phyloP scores from a whole-genome alignment of 2,888 invertebrate species.

The Aelia acuminata region DNA sequence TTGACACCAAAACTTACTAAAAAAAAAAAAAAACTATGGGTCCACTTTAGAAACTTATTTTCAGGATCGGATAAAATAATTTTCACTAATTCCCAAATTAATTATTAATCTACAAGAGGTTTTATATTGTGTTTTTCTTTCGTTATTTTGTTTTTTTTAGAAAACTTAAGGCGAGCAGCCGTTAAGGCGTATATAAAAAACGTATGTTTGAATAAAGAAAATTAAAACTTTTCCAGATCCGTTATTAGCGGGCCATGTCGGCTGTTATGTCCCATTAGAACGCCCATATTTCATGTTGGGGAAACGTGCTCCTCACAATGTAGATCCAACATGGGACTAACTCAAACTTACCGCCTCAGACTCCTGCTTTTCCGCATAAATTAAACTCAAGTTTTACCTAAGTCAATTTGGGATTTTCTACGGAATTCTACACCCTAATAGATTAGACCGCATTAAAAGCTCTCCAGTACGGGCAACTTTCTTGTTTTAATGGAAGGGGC shows the following conservation, averaged over 20 bases:
- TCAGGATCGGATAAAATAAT: too few species aligned
- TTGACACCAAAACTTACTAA: too few species aligned
- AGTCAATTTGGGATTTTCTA: conserved; percentile 47
- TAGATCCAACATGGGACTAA: not conserved
- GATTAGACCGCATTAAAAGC: conserved; percentile 50
- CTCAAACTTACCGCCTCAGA: conserved; percentile 31
- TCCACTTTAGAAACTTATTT: too few species aligned
- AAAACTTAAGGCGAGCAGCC: not conserved
- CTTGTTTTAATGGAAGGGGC: conserved; percentile 33
- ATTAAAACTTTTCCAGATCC: conserved; percentile 20
- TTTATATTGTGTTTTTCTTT: too few species aligned
- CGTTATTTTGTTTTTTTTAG: too few species aligned
- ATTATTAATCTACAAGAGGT: too few species aligned
- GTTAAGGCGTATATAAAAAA: not conserved
- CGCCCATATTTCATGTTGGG: conserved; percentile 16
- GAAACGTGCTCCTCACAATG: conserved; percentile 17
- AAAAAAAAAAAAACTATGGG: too few species aligned
- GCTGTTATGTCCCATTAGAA: conserved; percentile 15
- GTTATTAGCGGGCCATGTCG: conserved; percentile 16
- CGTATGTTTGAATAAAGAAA: conserved; percentile 11
- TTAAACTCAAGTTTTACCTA: conserved; percentile 47
- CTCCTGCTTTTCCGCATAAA: conserved; percentile 45
- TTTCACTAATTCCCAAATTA: too few species aligned
- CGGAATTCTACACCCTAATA: conserved; percentile 48
- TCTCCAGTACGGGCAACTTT: conserved; percentile 15